A percentile compares a stretch with the other conserved stretches of the same genome.
Evolutionary conservation across 1,140 invertebrate species (phyloP).

Genomic region (Oedothorax gibbosus): DNA sequence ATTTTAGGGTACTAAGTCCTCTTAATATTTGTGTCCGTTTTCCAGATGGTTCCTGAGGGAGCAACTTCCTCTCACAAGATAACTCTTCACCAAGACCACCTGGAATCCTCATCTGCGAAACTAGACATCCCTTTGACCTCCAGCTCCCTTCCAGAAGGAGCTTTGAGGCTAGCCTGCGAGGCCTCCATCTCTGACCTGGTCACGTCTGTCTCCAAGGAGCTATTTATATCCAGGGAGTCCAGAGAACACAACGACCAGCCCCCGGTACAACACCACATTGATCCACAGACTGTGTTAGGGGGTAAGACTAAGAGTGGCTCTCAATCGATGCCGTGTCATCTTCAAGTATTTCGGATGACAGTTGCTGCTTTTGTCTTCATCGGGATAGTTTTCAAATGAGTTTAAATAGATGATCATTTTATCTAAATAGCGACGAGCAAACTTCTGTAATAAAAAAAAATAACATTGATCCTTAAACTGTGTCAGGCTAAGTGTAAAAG

Average conservation of each 20-base stretch:
- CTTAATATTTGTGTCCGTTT: background rate
- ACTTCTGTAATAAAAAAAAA: too few relatives aligned
- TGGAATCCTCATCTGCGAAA: constrained; percentile 34
- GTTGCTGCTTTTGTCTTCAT: too few relatives aligned
- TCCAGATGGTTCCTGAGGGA: constrained; percentile 46
- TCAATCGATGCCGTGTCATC: too few relatives aligned
- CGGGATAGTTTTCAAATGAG: too few relatives aligned
- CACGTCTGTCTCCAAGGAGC: constrained; percentile 52
- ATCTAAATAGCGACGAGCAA: too few relatives aligned
- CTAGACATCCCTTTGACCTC: constrained; percentile 34
- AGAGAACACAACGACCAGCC: constrained; percentile 23
- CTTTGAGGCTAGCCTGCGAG: constrained; percentile 33
- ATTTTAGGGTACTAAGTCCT: too few relatives aligned
- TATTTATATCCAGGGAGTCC: constrained; percentile 46
- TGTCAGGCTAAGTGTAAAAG: too few relatives aligned
- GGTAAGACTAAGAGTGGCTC: too few relatives aligned
- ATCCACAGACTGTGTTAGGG: background rate
- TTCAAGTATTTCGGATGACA: too few relatives aligned
- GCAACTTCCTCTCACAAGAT: constrained; percentile 11
- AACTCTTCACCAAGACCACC: constrained; percentile 25
- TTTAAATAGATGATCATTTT: too few relatives aligned
- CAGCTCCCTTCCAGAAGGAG: constrained; percentile 14
- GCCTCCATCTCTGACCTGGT: constrained; percentile 50
- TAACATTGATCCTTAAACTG: too few relatives aligned
- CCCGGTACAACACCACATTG: background rate